Conservation (phyloP, 2,888 invertebrate species). For the Carabus problematicus region DNA sequence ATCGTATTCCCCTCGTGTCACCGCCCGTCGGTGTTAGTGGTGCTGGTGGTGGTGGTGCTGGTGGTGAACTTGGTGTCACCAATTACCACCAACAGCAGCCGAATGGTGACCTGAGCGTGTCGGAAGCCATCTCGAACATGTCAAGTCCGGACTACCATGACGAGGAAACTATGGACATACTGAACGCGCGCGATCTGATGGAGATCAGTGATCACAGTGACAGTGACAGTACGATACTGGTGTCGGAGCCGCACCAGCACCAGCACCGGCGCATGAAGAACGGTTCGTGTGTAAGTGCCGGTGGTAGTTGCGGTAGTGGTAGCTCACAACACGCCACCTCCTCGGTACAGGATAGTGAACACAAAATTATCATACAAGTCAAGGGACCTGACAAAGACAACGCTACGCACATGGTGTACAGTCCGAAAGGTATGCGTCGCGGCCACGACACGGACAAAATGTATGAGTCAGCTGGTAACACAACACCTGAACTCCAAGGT, state of each 20-base stretch:
- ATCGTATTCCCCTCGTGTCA: slow-evolving; percentile 57
- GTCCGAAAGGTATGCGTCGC: slow-evolving; percentile 54
- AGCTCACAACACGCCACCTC: slow-evolving; percentile 44
- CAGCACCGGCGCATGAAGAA: slow-evolving; percentile 54
- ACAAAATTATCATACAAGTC: slow-evolving; percentile 87
- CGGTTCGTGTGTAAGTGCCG: slow-evolving; percentile 42
- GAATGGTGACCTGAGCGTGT: slow-evolving; percentile 79
- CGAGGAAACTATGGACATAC: slow-evolving; percentile 81
- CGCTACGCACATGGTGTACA: slow-evolving; percentile 44
- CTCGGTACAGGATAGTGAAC: slow-evolving; percentile 66
- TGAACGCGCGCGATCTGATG: slow-evolving; percentile 82
- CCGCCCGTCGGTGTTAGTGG: slow-evolving; percentile 52
- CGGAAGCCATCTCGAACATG: slow-evolving; percentile 88
- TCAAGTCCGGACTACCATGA: slow-evolving; percentile 91
- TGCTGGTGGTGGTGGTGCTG: slow-evolving; percentile 54
- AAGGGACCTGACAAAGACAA: slow-evolving; percentile 61
- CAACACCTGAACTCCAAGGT: slow-evolving; percentile 64
- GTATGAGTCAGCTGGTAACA: slow-evolving; percentile 38
- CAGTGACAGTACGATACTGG: slow-evolving; percentile 86
- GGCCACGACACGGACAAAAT: slow-evolving; percentile 37
- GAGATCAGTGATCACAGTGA: slow-evolving; percentile 88
- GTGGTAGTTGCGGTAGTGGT: slow-evolving; percentile 44
- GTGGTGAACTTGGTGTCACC: slow-evolving; percentile 58
- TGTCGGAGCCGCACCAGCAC: slow-evolving; percentile 75
- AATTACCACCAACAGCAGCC: slow-evolving; percentile 46